These are phyloP conservation scores for Vombatus ursinus DNA, from an alignment of 2,113 vertebrate genomes.

Conservation along the genomic window DNA sequence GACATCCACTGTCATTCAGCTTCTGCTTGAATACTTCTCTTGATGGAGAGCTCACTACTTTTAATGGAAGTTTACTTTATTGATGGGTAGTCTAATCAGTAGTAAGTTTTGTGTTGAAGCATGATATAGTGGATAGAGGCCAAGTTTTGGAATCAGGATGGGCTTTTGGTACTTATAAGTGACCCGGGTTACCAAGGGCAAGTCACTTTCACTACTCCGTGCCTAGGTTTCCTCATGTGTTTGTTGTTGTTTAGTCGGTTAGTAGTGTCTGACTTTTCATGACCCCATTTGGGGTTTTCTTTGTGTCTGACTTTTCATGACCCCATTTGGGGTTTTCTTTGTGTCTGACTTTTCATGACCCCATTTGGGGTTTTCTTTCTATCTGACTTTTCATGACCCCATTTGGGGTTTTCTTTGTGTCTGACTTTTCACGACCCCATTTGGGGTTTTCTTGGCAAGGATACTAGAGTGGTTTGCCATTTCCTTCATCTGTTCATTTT, in stretches of 20 bases:
- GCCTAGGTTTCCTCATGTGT: too few species aligned
- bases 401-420: background rate
- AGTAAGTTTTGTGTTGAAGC: background rate
- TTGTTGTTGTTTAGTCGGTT: background rate
- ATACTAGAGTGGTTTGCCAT: background rate
- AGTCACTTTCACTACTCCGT: too few species aligned
- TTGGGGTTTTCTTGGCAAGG: background rate
- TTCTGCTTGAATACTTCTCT: background rate
- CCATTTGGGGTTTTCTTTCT: background rate
- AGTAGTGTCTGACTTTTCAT: background rate
- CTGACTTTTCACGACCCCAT: background rate
- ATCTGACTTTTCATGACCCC: too few species aligned
- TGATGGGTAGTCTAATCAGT: too few species aligned
- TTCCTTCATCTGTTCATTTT: background rate
- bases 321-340: background rate
- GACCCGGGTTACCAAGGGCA: too few species aligned
- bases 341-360: background rate
- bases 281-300: background rate
- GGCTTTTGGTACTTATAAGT: too few species aligned
- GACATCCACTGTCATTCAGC: background rate
- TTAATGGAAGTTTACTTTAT: background rate
- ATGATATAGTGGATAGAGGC: background rate
- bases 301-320: too few species aligned
- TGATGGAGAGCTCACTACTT: background rate
- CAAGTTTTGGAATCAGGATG: background rate